Percentiles rank a stretch among this genome's conserved stretches.
phyloP scores from a whole-genome alignment of 1,140 invertebrate species.

The Macrobrachium rosenbergii region DNA sequence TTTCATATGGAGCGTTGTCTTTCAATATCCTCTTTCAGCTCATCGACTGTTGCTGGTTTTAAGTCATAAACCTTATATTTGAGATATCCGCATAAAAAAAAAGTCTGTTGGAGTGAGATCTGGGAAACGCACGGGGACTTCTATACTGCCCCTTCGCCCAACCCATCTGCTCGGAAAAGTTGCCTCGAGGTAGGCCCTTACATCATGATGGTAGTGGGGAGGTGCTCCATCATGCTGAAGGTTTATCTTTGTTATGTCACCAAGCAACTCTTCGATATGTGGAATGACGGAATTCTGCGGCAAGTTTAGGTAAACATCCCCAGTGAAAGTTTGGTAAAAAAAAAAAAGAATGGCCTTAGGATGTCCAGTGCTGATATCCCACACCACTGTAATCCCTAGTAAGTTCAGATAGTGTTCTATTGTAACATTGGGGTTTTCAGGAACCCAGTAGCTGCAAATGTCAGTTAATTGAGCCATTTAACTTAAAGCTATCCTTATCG shows the following conservation, averaged over 20 bases:
- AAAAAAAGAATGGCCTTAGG: conserved; percentile 62
- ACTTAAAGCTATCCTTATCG: conserved; percentile 59
- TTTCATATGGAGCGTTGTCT: conserved; percentile 16
- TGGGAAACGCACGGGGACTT: conserved; percentile 19
- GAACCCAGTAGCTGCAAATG: conserved; percentile 60
- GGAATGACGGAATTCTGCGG: conserved; percentile 47
- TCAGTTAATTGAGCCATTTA: no score
- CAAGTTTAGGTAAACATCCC: conserved; percentile 48
- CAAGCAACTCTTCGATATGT: conserved; percentile 45
- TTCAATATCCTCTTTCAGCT: conserved; percentile 28
- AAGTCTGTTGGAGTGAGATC: conserved; percentile 17
- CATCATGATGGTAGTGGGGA: conserved; percentile 61
- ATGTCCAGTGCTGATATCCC: conserved; percentile 57
- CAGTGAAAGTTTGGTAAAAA: conserved; percentile 53
- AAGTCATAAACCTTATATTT: conserved; percentile 22
- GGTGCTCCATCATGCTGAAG: conserved; percentile 38
- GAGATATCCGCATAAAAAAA: conserved; percentile 33
- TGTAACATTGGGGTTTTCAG: conserved; percentile 58
- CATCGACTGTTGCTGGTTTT: conserved; percentile 26
- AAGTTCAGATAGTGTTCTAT: conserved; percentile 60
- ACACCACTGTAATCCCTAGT: conserved; percentile 62
- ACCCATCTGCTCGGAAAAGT: conserved; percentile 53
- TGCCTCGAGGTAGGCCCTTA: conserved; percentile 41
- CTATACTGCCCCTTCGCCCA: conserved; percentile 41
- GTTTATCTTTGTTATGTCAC: no score